A percentile compares a stretch with the other conserved stretches of the same genome.
phyloP scores from a whole-genome alignment of 2,888 invertebrate species.

The Atrina japonica region DNA sequence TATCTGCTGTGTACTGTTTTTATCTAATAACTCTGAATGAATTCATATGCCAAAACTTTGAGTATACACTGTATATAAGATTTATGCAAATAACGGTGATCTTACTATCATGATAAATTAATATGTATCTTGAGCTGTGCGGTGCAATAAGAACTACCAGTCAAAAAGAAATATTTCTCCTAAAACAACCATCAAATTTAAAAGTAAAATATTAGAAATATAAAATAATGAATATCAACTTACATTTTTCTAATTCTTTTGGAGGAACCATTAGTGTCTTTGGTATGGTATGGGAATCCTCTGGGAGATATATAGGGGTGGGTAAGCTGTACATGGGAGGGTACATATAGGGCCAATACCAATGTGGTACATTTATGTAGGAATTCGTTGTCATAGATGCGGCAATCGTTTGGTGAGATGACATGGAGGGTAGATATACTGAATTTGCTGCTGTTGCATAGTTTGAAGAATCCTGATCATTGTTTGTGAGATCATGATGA shows the following conservation, averaged over 20 bases:
- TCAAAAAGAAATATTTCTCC: no score
- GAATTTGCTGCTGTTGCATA: slow-evolving; percentile 46
- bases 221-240: slow-evolving; percentile 51
- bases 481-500: slow-evolving; percentile 66
- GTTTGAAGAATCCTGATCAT: slow-evolving; percentile 41
- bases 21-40: no score
- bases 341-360: slow-evolving; percentile 58
- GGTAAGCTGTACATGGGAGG: slow-evolving; percentile 58
- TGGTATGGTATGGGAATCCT: slow-evolving; percentile 60
- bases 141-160: no score
- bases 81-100: no score
- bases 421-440: slow-evolving; percentile 42
- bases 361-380: slow-evolving; percentile 52
- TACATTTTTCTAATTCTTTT: slow-evolving; percentile 74
- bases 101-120: no score
- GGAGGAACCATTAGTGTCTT: slow-evolving; percentile 75
- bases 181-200: no score
- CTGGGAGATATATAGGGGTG: slow-evolving; percentile 61
- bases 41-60: no score
- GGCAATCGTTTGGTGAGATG: slow-evolving; percentile 30
- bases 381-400: slow-evolving; percentile 40
- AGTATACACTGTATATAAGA: no score
- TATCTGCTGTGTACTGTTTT: no score
- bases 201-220: no score
- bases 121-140: no score